Percentiles rank a stretch among this genome's conserved stretches.
phyloP scores from a whole-genome alignment of 2,888 invertebrate genomes.

The Amorpha juglandis region DNA sequence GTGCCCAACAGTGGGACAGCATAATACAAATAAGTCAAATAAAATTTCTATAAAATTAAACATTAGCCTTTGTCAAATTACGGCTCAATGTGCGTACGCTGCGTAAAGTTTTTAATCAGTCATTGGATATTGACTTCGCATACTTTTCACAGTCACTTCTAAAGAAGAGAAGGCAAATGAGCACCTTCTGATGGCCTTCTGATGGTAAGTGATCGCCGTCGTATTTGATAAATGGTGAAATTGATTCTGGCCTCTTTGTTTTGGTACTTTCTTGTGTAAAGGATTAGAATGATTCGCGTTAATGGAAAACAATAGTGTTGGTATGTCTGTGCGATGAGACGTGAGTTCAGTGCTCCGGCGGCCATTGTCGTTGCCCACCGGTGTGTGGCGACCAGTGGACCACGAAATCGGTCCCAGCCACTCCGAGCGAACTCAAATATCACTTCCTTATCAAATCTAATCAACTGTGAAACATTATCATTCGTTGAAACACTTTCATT shows the following conservation, averaged over 20 bases:
- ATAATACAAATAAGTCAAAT: no score
- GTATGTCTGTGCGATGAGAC: constrained; percentile 54
- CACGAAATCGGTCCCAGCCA: constrained; percentile 77
- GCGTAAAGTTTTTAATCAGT: no score
- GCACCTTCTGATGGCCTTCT: neutral
- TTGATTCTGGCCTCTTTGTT: constrained; percentile 10
- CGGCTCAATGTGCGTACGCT: no score
- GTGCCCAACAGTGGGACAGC: no score
- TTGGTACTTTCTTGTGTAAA: constrained; percentile 21
- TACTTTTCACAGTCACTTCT: no score
- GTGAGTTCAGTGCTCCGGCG: constrained; percentile 67
- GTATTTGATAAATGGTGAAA: constrained; percentile 1
- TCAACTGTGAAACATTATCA: constrained; percentile 24
- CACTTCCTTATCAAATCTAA: constrained; percentile 27
- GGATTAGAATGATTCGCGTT: constrained; percentile 47
- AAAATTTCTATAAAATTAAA: no score
- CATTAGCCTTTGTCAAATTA: no score
- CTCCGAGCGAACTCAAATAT: constrained; percentile 26
- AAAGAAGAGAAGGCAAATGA: neutral
- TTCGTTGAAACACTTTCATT: constrained; percentile 12
- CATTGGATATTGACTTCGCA: no score
- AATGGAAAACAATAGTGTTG: constrained; percentile 69
- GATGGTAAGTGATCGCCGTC: neutral
- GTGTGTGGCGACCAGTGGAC: constrained; percentile 75
- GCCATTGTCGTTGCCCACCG: constrained; percentile 75